Evolutionary conservation across 2,797 vertebrate genomes (phyloP).

Genomic region (Aviceda cuculoides): DNA sequence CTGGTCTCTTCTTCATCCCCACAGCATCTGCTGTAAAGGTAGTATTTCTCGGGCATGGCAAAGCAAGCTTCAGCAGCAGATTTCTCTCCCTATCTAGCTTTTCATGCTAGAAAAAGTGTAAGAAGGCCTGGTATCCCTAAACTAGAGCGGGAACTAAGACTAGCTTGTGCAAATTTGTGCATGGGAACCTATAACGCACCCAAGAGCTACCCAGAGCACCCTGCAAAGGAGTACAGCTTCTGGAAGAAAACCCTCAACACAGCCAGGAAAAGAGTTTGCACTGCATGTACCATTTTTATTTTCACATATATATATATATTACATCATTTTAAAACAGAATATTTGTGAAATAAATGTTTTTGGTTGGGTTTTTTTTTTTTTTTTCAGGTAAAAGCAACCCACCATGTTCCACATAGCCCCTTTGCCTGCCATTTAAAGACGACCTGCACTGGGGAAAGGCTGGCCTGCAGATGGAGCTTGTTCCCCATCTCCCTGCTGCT

Average conservation of each 20-base stretch:
- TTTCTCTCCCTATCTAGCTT: neutral
- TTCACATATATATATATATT: constrained; percentile 20
- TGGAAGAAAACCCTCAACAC: neutral
- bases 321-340: neutral
- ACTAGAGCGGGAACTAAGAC: neutral
- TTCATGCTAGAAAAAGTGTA: rapidly evolving
- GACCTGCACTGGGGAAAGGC: neutral
- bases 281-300: constrained; percentile 49
- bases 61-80: neutral
- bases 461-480: neutral
- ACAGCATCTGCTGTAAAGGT: neutral
- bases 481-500: neutral
- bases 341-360: neutral
- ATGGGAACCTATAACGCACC: neutral
- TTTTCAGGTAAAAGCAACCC: neutral
- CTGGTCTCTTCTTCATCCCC: neutral
- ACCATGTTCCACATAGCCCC: neutral
- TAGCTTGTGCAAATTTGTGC: neutral
- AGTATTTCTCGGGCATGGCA: neutral
- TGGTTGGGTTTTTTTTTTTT: neutral
- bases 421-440: neutral
- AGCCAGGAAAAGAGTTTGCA: neutral
- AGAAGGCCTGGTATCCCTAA: neutral
- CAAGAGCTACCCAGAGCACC: neutral
- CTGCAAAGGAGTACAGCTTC: neutral